Evolutionary conservation across 2,797 vertebrate genomes (phyloP), one percentile per base, ranked within the genome.

Genomic region (Prunella strophiata): DNA sequence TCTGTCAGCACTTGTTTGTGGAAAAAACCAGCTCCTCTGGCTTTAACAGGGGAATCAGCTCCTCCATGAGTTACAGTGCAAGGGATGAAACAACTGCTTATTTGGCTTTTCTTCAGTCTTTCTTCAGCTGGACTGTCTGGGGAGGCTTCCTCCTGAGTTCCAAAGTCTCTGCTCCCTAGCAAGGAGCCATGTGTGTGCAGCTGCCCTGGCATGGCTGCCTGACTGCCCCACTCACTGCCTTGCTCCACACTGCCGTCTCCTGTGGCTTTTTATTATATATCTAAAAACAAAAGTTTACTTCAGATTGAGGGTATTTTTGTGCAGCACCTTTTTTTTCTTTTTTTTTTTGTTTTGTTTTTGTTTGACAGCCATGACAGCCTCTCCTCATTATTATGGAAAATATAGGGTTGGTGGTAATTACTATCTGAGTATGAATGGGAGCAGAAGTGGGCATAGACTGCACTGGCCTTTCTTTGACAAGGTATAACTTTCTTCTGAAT

Each of bases 311-410:
- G 58, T 97, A 96, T 97, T 97, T 98, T 97, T 97, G 95, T 97
- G 95, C 81, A 10, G 86, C 72, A 72, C 93, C 93, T 96, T 96
- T 90, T 98, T 98, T 98, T 97, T 19, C 97, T 98, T 97, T 14
- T 87, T 77, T 95, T 36, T 67, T 58, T 83, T 91, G 91, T 98
- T 98, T 98, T 97, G 96, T 91, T 86, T 96, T 97, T 98, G 97
- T 98, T 98, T 98, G 98, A 98, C 97, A 98, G 98, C 98, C 98
- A 97, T 98, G 98, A 98, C 98, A 98, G 98, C 97, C 96, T 98
- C 94, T 97, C 98, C 98, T 98, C 98, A 98, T 98, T 99, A 98
- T 98, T 98, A 98, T 99, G 98, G 98, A 98, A 98, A 98, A 98
- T 99, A 98, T 98, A 98, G 98, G 98, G 98, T 98, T 99, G 98